These are phyloP conservation scores for Rhabdophis nuchalis DNA, from an alignment of 2,797 vertebrate genomes.

Conservation along the genomic window DNA sequence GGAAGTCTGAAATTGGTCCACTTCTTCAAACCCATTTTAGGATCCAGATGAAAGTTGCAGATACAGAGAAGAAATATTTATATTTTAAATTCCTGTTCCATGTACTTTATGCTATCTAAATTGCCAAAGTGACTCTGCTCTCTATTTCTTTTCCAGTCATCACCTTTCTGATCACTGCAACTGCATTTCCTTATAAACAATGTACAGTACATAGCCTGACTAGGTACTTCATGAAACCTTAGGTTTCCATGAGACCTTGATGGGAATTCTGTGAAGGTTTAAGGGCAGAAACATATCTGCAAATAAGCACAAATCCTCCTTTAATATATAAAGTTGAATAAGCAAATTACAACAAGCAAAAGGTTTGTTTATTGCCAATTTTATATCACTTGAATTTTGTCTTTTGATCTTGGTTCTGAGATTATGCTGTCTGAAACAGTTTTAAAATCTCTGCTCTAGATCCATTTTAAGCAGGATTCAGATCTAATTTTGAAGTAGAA, in stretches of 20 bases:
- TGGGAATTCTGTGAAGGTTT: background rate
- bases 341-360: background rate
- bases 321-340: background rate
- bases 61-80: background rate
- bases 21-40: background rate
- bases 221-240: background rate
- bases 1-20: background rate
- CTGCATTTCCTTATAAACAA: slow-evolving; percentile 7
- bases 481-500: background rate
- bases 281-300: background rate
- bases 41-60: background rate
- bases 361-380: background rate
- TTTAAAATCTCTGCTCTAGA: background rate
- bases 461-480: background rate
- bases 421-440: background rate
- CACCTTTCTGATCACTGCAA: slow-evolving; percentile 5
- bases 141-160: background rate
- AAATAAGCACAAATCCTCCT: background rate
- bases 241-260: background rate
- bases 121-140: background rate
- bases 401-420: background rate
- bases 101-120: background rate
- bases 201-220: background rate
- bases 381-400: background rate
- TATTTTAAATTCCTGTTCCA: background rate